Evolutionary conservation across 92 coral and sea anemone genomes (phyloP).

Genomic region (Scolanthus callimorphus): DNA sequence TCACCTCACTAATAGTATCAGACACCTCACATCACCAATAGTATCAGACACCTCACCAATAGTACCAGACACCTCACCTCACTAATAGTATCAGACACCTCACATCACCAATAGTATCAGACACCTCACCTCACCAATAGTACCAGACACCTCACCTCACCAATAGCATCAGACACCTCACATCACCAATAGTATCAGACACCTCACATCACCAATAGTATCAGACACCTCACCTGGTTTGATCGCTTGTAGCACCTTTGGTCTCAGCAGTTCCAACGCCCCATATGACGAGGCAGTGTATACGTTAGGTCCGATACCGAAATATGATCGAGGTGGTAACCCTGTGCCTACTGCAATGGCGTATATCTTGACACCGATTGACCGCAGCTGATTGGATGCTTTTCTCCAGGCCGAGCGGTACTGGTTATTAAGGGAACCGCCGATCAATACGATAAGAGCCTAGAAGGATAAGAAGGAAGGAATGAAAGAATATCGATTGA

Average conservation of each 20-base stretch:
- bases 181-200: too few species aligned
- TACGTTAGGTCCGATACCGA: background rate
- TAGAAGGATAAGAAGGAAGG: background rate
- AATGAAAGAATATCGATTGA: too few species aligned
- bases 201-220: too few species aligned
- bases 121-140: too few species aligned
- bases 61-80: too few species aligned
- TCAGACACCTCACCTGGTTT: background rate
- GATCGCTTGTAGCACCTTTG: background rate
- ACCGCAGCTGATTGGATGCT: conserved; percentile 13
- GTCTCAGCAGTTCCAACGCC: conserved; percentile 1
- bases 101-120: too few species aligned
- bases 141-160: too few species aligned
- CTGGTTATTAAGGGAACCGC: conserved; percentile 33
- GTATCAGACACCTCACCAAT: too few species aligned
- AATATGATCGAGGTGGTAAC: conserved; percentile 2
- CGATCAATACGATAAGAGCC: conserved; percentile 42
- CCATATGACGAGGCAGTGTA: background rate
- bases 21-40: too few species aligned
- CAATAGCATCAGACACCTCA: too few species aligned
- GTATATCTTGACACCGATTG: conserved; percentile 20
- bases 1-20: too few species aligned
- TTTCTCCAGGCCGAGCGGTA: conserved; percentile 18
- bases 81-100: too few species aligned
- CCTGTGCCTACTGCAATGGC: conserved; percentile 29